A percentile compares a stretch with the other conserved stretches of the same genome.
These are phyloP conservation scores for Tretioscincus oriximinensis DNA, from an alignment of 2,113 vertebrate species.

Conservation along the genomic window DNA sequence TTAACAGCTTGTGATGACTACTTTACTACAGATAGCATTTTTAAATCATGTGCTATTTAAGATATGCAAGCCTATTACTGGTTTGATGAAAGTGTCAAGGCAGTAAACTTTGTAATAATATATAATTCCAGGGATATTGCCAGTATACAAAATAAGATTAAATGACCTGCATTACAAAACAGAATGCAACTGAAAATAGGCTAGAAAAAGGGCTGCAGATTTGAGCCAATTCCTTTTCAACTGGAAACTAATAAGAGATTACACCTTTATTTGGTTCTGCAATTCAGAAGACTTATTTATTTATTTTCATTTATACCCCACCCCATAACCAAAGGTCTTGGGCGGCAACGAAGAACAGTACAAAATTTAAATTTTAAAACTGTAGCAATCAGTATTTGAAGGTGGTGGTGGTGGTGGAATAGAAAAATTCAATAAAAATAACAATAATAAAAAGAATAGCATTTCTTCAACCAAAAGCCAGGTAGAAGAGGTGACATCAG, in stretches of 20 bases:
- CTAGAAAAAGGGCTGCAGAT: neutral
- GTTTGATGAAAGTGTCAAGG: constrained; percentile 19
- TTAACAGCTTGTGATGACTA: neutral
- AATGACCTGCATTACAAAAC: neutral
- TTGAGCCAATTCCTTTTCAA: neutral
- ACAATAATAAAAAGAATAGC: too few relatives aligned
- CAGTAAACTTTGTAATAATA: neutral
- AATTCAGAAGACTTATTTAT: neutral
- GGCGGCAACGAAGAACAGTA: too few relatives aligned
- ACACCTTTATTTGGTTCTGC: neutral
- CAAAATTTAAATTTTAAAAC: too few relatives aligned
- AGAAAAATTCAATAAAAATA: too few relatives aligned
- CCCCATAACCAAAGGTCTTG: neutral
- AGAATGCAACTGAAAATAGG: neutral
- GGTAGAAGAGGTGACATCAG: too few relatives aligned
- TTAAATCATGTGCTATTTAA: neutral
- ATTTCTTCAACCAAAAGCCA: too few relatives aligned
- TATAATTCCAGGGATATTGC: constrained; percentile 7
- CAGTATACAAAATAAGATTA: neutral
- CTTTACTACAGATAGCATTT: neutral
- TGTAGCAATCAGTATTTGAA: too few relatives aligned
- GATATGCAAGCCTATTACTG: neutral
- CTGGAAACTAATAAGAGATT: neutral
- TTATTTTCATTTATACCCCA: too few relatives aligned
- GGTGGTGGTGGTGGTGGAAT: too few relatives aligned